Conservation (phyloP, 2,888 invertebrate species). For the Micropterix aruncella region DNA sequence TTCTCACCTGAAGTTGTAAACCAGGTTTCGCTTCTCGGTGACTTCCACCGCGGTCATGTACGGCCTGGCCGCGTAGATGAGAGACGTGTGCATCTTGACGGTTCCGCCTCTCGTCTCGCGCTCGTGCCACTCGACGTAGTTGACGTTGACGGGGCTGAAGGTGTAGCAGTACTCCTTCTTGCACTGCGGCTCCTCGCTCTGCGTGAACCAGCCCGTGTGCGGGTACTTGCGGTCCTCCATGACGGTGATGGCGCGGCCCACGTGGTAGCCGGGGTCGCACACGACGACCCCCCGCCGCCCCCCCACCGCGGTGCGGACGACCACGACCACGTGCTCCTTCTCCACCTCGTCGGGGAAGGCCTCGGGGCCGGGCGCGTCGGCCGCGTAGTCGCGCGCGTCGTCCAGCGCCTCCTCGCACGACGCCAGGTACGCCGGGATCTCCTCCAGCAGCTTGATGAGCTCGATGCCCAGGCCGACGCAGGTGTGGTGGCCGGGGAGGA, state of each 20-base stretch:
- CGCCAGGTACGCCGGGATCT: constrained; percentile 50
- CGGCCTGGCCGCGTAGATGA: constrained; percentile 67
- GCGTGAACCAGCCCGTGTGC: constrained; percentile 80
- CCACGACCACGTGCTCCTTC: constrained; percentile 80
- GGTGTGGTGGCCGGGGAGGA: constrained; percentile 66
- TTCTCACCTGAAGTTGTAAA: constrained; percentile 56
- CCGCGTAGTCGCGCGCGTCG: constrained; percentile 42
- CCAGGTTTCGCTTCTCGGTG: constrained; percentile 78
- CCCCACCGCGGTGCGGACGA: constrained; percentile 56
- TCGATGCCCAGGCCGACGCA: constrained; percentile 83
- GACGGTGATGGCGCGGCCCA: constrained; percentile 70
- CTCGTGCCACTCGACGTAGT: constrained; percentile 79
- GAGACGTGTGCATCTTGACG: constrained; percentile 49
- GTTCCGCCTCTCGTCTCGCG: constrained; percentile 53
- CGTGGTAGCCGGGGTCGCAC: constrained; percentile 85
- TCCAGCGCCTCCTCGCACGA: constrained; percentile 81
- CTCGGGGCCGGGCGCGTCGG: constrained; percentile 40
- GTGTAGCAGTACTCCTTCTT: constrained; percentile 77
- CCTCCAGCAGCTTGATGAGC: constrained; percentile 49
- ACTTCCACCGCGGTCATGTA: constrained; percentile 72
- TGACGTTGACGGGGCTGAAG: constrained; percentile 49
- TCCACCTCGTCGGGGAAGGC: constrained; percentile 48
- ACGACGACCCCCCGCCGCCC: constrained; percentile 65
- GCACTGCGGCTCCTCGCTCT: constrained; percentile 60
- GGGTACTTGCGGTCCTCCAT: constrained; percentile 78